A percentile compares a stretch with the other conserved stretches of the same genome.
These are phyloP conservation scores for Harmothoe impar DNA, from an alignment of 2,888 invertebrate genomes.

Conservation along the genomic window DNA sequence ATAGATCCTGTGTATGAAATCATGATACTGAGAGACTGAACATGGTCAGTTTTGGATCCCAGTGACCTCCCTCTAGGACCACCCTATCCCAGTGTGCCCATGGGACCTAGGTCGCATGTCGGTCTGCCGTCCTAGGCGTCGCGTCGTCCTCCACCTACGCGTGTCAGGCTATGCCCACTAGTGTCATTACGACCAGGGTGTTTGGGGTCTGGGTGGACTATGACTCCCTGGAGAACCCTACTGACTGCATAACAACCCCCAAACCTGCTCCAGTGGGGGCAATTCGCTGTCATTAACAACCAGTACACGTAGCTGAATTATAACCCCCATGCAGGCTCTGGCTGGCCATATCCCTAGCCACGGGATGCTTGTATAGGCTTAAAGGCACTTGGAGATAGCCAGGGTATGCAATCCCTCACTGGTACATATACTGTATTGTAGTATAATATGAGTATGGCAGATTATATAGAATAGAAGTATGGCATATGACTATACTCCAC, in stretches of 20 bases:
- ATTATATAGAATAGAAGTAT: neutral
- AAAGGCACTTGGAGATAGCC: too few species aligned
- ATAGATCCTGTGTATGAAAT: too few species aligned
- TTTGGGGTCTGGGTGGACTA: neutral
- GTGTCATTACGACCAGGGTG: constrained; percentile 7
- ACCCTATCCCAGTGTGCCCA: neutral
- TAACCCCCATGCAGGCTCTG: neutral
- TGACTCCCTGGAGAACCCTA: neutral
- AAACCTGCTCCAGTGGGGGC: neutral
- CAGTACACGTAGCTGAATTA: constrained; percentile 14
- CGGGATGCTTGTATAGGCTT: too few species aligned
- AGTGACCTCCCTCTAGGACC: neutral
- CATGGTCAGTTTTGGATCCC: neutral
- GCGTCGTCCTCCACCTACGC: neutral
- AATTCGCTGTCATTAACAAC: neutral
- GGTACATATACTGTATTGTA: too few species aligned
- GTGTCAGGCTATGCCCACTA: constrained; percentile 3
- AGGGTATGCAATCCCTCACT: too few species aligned
- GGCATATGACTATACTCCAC: neutral
- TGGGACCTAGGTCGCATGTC: neutral
- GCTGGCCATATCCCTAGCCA: too few species aligned
- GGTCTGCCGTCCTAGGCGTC: too few species aligned
- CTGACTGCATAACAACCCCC: constrained; percentile 15
- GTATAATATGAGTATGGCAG: neutral
- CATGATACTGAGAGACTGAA: neutral